These are phyloP conservation scores for Ailurus styani DNA, from an alignment of 2,113 vertebrate genomes.

Conservation along the genomic window DNA sequence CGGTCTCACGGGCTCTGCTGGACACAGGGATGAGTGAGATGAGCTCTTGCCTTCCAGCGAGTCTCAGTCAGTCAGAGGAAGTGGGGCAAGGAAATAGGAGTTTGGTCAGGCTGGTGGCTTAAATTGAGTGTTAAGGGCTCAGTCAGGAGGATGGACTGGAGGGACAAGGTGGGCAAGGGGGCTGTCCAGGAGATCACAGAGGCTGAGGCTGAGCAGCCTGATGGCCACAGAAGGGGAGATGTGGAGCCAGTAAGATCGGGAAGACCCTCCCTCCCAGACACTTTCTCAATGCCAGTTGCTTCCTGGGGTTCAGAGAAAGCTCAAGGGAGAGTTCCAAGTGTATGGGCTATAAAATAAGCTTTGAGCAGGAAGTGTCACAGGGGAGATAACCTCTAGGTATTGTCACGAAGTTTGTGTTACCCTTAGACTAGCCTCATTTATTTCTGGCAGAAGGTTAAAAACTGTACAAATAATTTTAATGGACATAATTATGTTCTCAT, in stretches of 20 bases:
- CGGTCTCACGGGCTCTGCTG: neutral
- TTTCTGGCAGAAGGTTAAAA: conserved; percentile 64
- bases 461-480: conserved; percentile 75
- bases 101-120: neutral
- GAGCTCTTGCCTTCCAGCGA: neutral
- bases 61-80: neutral
- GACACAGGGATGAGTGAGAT: too few species aligned
- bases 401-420: neutral
- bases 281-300: neutral
- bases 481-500: conserved; percentile 52
- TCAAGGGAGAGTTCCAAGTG: neutral
- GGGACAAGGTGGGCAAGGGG: neutral
- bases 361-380: neutral
- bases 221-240: neutral
- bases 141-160: neutral
- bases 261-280: neutral
- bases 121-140: neutral
- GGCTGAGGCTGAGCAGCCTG: neutral
- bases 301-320: neutral
- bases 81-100: neutral
- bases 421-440: conserved; percentile 21
- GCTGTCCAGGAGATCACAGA: neutral
- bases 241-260: neutral
- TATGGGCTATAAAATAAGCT: neutral
- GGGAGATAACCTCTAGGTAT: conserved; percentile 1